Base-by-base conservation (phyloP, 1,140 invertebrate species). In the Chironomus tepperi region DNA sequence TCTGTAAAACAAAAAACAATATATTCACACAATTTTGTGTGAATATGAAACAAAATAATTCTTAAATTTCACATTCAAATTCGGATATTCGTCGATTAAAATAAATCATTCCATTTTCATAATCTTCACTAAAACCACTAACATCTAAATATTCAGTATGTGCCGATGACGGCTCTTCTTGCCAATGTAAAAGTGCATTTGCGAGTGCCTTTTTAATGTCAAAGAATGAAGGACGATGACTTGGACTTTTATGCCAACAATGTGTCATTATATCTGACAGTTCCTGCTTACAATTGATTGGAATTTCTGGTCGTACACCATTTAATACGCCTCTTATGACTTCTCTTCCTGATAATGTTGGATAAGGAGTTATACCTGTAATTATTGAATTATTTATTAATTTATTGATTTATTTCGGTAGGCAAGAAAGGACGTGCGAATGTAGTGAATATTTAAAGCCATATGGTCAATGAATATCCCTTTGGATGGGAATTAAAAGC, bases 361-460 rank as follows among this genome's bases (percentile, higher is more conserved):
- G 89, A 80, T 93, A 94, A 1, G 92, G 92, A 77, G 91, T 93
- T 19, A 91, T 93, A 75, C 91, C 91, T 93, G 76, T 0, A 73
- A 75, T 34, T 34, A 34, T 34, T 34, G 24, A 34, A 34, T 34
- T 34, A 34, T 34, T 34, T 34, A 34, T 1, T 34, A 34, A 34
- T 34, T n/a, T 34, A 34, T 34, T 34, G 24, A 34, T 34, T 34
- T 34, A n/a, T n/a, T 34, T 34, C 5, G 24, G 5, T 34, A 5
- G 24, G 24, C 24, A 34, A 34, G 24, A 34, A 34, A 34, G 24
- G 24, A 34, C 24, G 24, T 34, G 24, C 24, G 24, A 34, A 34
- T 34, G 1, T 2, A 34, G 24, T 34, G 24, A 34, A 34, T 34
- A 34, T 34, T 34, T n/a, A n/a, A n/a, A n/a, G n/a, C n/a, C n/a